Evolutionary conservation across 2,113 vertebrate genomes (phyloP).

Genomic region (Diadophis punctatus): DNA sequence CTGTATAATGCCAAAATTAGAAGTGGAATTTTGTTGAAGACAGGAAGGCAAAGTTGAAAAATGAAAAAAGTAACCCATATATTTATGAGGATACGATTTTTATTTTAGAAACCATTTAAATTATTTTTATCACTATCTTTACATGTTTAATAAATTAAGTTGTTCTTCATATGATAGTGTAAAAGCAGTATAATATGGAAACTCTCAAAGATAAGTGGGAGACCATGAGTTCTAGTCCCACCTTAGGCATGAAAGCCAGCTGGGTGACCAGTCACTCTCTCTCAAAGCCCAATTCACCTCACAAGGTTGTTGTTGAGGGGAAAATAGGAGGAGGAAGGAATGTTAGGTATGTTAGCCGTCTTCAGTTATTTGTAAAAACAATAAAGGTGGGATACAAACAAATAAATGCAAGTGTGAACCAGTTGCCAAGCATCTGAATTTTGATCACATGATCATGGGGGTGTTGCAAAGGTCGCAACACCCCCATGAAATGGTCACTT

Average conservation of each 20-base stretch:
- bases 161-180: background rate
- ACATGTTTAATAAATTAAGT: background rate
- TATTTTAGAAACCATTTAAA: background rate
- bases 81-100: background rate
- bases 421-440: too few relatives aligned
- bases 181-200: background rate
- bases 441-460: too few relatives aligned
- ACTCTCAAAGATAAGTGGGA: background rate
- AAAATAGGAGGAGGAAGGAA: background rate
- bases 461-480: too few relatives aligned
- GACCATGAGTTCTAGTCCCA: background rate
- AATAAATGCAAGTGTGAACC: background rate
- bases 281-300: background rate
- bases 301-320: background rate
- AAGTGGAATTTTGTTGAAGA: background rate
- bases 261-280: background rate
- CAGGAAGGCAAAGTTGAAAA: background rate
- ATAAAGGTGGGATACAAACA: background rate
- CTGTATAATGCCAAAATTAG: constrained; percentile 1
- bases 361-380: background rate
- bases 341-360: background rate
- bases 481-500: too few relatives aligned
- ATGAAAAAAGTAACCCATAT: background rate
- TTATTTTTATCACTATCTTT: background rate
- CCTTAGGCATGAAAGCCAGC: background rate